phyloP scores from a whole-genome alignment of 1,140 invertebrate species.

The Colletes latitarsis region DNA sequence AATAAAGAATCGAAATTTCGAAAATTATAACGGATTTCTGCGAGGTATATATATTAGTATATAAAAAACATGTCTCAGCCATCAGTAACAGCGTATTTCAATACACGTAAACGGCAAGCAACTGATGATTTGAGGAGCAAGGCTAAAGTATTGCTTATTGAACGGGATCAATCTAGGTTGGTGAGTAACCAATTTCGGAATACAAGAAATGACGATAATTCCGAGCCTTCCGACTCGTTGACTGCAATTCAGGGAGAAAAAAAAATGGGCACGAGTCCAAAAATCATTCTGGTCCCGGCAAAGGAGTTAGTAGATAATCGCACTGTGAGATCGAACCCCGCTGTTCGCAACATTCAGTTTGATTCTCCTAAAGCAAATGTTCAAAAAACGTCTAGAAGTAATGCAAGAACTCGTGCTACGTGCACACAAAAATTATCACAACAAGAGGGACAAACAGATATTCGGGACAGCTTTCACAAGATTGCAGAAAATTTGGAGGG shows the following conservation, averaged over 20 bases:
- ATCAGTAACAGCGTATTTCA: conserved; percentile 86
- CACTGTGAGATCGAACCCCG: conserved; percentile 60
- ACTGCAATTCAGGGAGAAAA: conserved; percentile 38
- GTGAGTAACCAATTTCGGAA: conserved; percentile 18
- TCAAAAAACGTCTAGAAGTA: conserved; percentile 54
- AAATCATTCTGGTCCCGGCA: neutral
- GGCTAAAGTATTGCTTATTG: conserved; percentile 83
- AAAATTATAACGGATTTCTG: conserved; percentile 18
- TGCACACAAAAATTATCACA: conserved; percentile 53
- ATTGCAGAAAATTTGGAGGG: conserved; percentile 57
- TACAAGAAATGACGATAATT: conserved; percentile 1
- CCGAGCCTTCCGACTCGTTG: neutral
- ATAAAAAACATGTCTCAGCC: conserved; percentile 85
- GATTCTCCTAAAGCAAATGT: conserved; percentile 64
- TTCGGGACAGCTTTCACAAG: conserved; percentile 76
- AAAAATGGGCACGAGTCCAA: conserved; percentile 23
- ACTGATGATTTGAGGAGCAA: conserved; percentile 84
- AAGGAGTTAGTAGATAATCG: conserved; percentile 7
- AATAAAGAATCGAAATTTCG: neutral
- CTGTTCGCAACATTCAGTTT: conserved; percentile 73
- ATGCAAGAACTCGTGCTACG: conserved; percentile 30
- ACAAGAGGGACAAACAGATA: conserved; percentile 72
- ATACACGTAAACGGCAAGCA: conserved; percentile 86
- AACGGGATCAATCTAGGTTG: conserved; percentile 72
- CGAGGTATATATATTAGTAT: conserved; percentile 57